phyloP scores from a whole-genome alignment of 2,888 invertebrate genomes.

The Dendrolimus pini region DNA sequence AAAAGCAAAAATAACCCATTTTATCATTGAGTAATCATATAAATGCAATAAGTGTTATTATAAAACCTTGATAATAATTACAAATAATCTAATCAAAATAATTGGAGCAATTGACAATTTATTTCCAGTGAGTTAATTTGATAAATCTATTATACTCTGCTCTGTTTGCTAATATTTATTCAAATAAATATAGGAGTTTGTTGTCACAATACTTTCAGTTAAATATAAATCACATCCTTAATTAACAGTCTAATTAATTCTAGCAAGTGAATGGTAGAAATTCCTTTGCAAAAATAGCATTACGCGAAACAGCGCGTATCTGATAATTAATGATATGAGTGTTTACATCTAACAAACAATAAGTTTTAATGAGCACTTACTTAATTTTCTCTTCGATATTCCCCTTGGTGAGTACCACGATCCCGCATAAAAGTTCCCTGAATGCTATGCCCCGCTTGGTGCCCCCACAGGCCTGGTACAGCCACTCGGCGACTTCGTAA shows the following conservation, averaged over 20 bases:
- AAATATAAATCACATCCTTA: background rate
- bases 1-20: too few species aligned
- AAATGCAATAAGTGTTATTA: too few species aligned
- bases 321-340: conserved; percentile 17
- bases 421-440: conserved; percentile 89
- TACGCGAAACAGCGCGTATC: conserved; percentile 4
- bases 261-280: background rate
- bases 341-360: conserved; percentile 23
- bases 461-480: conserved; percentile 91
- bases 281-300: background rate
- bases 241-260: background rate
- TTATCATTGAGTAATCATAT: too few species aligned
- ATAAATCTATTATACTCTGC: background rate
- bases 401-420: conserved; percentile 91
- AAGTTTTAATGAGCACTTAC: conserved; percentile 45
- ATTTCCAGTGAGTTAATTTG: background rate
- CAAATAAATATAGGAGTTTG: background rate
- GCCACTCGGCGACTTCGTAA: conserved; percentile 85
- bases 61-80: background rate
- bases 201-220: background rate
- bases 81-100: background rate
- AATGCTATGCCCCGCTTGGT: conserved; percentile 87
- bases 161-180: background rate
- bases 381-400: conserved; percentile 90
- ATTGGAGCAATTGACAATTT: background rate